Evolutionary conservation across 2,113 vertebrate genomes (phyloP), one percentile per base, ranked within the genome.

Genomic region (Natator depressus): DNA sequence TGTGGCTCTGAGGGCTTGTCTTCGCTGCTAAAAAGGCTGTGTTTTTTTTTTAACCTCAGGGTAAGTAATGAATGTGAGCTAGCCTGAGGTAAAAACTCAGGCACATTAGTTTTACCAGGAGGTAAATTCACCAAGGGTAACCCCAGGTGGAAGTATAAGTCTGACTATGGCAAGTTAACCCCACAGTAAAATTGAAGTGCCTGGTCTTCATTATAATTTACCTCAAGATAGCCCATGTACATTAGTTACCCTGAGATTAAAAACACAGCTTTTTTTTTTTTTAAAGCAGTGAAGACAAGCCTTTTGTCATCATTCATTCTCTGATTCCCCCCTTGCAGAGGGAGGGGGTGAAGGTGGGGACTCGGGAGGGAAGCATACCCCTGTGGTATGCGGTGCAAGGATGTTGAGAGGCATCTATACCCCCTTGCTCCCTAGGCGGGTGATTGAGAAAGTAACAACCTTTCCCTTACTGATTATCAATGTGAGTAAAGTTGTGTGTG

Each of bases 1-100:
- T 38, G 10, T 54, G 92, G 53, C 90, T 89, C 96, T 96, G 94
- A 94, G 59, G 59, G 59, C 17, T 69, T 65, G 14, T 65, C 31
- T 65, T 65, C 6, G 16, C 31, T 65, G 62, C 62, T 69, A 69
- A 69, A 69, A 69, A n/a, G 20, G 17, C 5, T 38, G 65, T 8
- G 31, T 4, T 10, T 38, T 35, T n/a, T 29, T n/a, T 35, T 54
- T 22, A 54, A 9, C 35, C 35, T 2, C 65, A n/a, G 16, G 17
- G 8, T 38, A 38, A n/a, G 8, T 38, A 65, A 27, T 38, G 35
- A 69, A 69, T 38, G 2, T 69, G 65, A 69, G 8, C 35, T 20
- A 38, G 35, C 19, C 19, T n/a, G 65, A n/a, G 35, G 35, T 69
- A 69, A n/a, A 31, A 62, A 62, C 13, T 13, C 59, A 62, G 29